Evolutionary conservation across 1,140 invertebrate genomes (phyloP), one percentile per base, ranked within the genome.

Genomic region (Drosophila varians): DNA sequence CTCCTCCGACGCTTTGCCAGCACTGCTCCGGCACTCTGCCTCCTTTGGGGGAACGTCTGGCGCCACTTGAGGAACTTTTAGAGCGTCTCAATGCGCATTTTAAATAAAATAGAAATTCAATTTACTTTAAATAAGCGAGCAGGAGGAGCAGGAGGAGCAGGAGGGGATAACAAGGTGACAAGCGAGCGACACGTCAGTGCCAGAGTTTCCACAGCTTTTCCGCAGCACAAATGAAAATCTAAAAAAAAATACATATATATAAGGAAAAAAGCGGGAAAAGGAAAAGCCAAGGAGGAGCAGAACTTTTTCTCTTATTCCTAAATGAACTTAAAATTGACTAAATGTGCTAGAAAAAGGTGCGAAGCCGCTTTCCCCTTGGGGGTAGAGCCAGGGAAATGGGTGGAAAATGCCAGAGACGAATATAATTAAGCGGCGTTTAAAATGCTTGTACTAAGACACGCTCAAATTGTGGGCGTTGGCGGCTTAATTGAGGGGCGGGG

Each of bases 81-180:
- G 82, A 80, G 82, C 80, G 82, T 80, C 82, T 86, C 80, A 86
- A 86, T 86, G 82, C 82, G 82, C 80, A 86, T 86, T 86, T 87
- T 76, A 86, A 86, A 86, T 87, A 86, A 86, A 86, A 86, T 87
- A 86, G 80, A 87, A 86, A 86, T 86, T 86, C 80, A 86, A 86
- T 86, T 87, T 86, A 74, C 82, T 86, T 86, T 77, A 86, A 86
- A 86, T 80, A 87, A 87, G 78, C 74, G 78, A 48, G 60, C 57
- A 57, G 73, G 60, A 46, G 70, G 21, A 38, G 16, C n/a, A 16
- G 14, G 7, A 12, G 31, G 4, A 57, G n/a, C n/a, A n/a, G 54
- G 58, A 51, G 28, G 28, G 9, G 28, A 9, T 64, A 72, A 72
- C 57, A 38, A 72, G 55, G 70, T 52, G 66, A 58, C 54, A 52